Percentiles rank a stretch among this genome's conserved stretches.
Conservation (phyloP, 2,888 invertebrate species). For the Synergus laeviventris region DNA sequence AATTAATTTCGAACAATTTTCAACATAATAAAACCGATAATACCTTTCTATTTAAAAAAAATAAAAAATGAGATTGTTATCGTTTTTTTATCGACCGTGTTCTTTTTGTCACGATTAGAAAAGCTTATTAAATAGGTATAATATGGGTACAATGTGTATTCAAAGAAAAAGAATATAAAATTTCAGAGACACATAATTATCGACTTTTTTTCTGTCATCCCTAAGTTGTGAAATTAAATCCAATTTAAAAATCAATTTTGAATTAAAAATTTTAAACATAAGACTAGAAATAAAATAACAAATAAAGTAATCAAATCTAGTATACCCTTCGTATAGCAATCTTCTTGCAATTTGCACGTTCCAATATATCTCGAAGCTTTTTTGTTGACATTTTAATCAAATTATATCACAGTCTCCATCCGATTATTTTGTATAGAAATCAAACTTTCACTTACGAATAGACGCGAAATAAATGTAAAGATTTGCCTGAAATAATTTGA, state of each 20-base stretch:
- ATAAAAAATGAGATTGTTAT: too few species aligned
- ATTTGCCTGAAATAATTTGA: too few species aligned
- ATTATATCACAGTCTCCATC: not conserved
- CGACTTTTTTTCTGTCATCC: not conserved
- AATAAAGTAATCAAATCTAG: not conserved
- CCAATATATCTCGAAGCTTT: not conserved
- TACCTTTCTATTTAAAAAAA: too few species aligned
- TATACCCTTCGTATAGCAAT: not conserved
- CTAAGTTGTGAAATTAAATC: too few species aligned
- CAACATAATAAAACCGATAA: too few species aligned
- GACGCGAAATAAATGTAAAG: not conserved
- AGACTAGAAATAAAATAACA: not conserved
- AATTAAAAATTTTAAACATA: not conserved
- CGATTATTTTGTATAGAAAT: not conserved
- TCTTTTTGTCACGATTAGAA: too few species aligned
- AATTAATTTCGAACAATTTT: too few species aligned
- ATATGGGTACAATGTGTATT: too few species aligned
- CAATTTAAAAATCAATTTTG: not conserved
- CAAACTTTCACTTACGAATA: not conserved
- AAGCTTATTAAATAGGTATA: too few species aligned
- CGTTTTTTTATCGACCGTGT: too few species aligned
- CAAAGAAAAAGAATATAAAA: too few species aligned
- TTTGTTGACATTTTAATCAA: conserved; percentile 9
- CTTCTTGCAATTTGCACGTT: not conserved
- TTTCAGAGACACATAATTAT: too few species aligned